Evolutionary conservation across 2,888 invertebrate genomes (phyloP).

Genomic region (Tetropium fuscum): DNA sequence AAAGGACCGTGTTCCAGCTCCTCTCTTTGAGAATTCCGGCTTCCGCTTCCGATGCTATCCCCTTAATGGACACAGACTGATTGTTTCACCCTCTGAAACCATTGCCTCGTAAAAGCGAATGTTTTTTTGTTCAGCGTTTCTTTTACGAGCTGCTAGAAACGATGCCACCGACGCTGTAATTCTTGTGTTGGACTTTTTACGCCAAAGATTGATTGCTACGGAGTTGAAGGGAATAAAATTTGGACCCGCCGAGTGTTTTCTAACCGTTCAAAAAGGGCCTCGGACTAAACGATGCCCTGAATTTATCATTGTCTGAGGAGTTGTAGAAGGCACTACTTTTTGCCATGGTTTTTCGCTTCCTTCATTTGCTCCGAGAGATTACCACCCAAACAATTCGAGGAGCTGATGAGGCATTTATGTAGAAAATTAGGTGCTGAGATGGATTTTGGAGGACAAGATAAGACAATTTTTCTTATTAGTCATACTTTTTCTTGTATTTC

Average conservation of each 20-base stretch:
- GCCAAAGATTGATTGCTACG: conserved; percentile 40
- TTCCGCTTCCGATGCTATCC: conserved; percentile 41
- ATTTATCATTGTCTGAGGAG: conserved; percentile 6
- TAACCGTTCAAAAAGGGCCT: background rate
- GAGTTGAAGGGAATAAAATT: conserved; percentile 33
- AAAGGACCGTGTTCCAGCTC: conserved; percentile 44
- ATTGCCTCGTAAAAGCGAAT: conserved; percentile 45
- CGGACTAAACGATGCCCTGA: conserved; percentile 7
- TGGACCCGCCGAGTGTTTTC: conserved; percentile 18
- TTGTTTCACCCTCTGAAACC: conserved; percentile 50
- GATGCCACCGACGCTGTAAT: conserved; percentile 46
- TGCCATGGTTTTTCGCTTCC: background rate
- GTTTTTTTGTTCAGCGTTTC: conserved; percentile 40
- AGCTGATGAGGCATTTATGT: background rate
- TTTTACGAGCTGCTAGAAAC: conserved; percentile 49
- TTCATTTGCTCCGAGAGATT: no score
- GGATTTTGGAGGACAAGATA: background rate
- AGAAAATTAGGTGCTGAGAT: background rate
- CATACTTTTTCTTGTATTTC: no score
- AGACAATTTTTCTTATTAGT: no score
- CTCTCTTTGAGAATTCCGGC: conserved; percentile 44
- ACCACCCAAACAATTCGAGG: no score
- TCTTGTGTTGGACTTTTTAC: conserved; percentile 44
- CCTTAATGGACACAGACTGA: conserved; percentile 53
- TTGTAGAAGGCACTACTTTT: background rate